Base-by-base conservation (phyloP, 2,888 invertebrate genomes). In the Ectobius pallidus region DNA sequence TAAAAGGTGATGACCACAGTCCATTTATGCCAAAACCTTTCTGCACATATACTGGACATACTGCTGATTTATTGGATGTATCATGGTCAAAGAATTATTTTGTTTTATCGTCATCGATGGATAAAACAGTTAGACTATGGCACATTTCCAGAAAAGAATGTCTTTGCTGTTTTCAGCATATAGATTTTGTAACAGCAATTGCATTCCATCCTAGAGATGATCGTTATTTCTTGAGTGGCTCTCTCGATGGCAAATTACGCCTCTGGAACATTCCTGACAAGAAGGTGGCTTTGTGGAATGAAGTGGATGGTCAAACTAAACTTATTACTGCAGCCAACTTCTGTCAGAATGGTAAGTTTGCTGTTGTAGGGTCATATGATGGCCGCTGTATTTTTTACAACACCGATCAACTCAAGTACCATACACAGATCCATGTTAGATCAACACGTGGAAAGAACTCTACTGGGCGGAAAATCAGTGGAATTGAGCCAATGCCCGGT, bases 211-310 rank as follows among this genome's bases (percentile, higher is more conserved):
- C 99, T 1, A 87, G 93, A 71, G 94, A 94, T 79, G 94, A 94
- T 81, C 84, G 94, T 30, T 91, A 76, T 61, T 99, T 99, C 84
- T 85, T 99, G 42, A 98, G 97, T 74, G 99, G 99, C 18, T 97
- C 97, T 22, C 85, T 99, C 62, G 99, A 99, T 83, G 99, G 99
- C 1, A 99, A 99, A 84, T 86, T 99, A 67, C 87, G 99, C n/a
- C 85, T 99, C 7, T 99, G 99, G 99, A 97, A 99, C 84, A 99
- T 99, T 81, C 98, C 99, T 0, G 99, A 99, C 82, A 99, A 99
- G 82, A 97, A 97, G 84, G 89, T 88, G 7, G 96, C 97, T 0
- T 91, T 97, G 7, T 99, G 98, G 97, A 98, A 96, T 83, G 98
- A 98, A 85, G 92, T 97, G 0, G 94, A 95, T 82, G 96, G 96